Base-by-base conservation (phyloP, 2,888 invertebrate species). In the Sylvicola fuscatus region DNA sequence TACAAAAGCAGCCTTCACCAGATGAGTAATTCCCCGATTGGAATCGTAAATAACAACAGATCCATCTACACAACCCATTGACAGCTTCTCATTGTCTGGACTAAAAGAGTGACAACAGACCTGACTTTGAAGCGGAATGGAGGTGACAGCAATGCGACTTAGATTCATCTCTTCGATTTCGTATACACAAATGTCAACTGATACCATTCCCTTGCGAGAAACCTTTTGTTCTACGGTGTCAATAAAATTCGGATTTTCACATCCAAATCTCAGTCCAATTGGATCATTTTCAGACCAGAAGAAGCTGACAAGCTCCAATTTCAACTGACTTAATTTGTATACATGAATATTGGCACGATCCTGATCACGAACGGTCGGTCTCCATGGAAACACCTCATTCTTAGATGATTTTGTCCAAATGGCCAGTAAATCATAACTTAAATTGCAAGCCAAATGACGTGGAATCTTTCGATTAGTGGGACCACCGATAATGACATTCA, bases 311-410 rank as follows among this genome's bases (percentile, higher is more conserved):
- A 87, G 63, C 45, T 77, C 77, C 40, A 84, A 64, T 49, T 78
- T 76, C 40, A n/a, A 29, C 6, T 29, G n/a, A 29, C 64, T 68
- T 27, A 82, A 61, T 42, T 68, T 66, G 48, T 89, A 83, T 1
- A 92, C 64, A 50, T 87, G 81, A 39, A 90, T 66, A 57, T 92
- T 92, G 6, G 89, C 84, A 44, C 83, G 70, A 54, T 92, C 87
- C 51, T 82, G 79, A 46, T 86, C 74, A 48, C 73, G 72, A 26
- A 75, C 67, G 32, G 81, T 66, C 11, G 92, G 92, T 49, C 82
- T 79, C 92, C 92, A 92, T 1, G 92, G 90, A 48, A 84, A 87
- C 1, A 90, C 84, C 53, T 90, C 89, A 41, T 81, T 80, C 43
- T 75, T 71, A 8, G 74, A 72, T 28, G 76, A 73, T 45, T 80